Conservation (phyloP, 2,797 vertebrate species). For the Notamacropus eugenii region DNA sequence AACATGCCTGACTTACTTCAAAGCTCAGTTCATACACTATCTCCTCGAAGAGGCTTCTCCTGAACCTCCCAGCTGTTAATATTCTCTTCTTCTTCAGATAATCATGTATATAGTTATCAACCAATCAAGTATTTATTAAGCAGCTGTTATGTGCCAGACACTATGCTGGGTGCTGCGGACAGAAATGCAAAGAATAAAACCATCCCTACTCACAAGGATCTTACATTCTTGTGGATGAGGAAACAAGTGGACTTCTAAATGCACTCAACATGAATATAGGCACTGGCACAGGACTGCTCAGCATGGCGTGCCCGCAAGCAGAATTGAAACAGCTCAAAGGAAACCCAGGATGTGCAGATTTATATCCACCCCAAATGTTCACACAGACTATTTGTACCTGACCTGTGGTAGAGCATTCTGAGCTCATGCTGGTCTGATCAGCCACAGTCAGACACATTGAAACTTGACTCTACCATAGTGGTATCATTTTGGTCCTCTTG, state of each 20-base stretch:
- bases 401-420: no score
- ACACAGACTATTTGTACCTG: no score
- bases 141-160: not conserved
- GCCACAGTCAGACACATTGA: no score
- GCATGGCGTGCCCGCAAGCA: no score
- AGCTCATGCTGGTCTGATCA: no score
- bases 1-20: not conserved
- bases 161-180: not conserved
- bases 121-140: not conserved
- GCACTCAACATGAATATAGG: not conserved
- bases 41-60: not conserved
- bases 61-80: not conserved
- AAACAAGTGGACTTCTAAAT: not conserved
- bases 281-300: no score
- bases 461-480: no score
- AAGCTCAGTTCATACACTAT: not conserved
- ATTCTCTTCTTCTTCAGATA: not conserved
- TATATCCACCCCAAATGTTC: no score
- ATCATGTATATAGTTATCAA: not conserved
- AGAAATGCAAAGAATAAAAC: not conserved
- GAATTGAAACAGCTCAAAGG: no score
- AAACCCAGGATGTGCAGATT: no score
- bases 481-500: no score
- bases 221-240: not conserved
- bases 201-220: not conserved